Evolutionary conservation across 2,113 vertebrate genomes (phyloP).

Genomic region (Notothenia coriiceps): DNA sequence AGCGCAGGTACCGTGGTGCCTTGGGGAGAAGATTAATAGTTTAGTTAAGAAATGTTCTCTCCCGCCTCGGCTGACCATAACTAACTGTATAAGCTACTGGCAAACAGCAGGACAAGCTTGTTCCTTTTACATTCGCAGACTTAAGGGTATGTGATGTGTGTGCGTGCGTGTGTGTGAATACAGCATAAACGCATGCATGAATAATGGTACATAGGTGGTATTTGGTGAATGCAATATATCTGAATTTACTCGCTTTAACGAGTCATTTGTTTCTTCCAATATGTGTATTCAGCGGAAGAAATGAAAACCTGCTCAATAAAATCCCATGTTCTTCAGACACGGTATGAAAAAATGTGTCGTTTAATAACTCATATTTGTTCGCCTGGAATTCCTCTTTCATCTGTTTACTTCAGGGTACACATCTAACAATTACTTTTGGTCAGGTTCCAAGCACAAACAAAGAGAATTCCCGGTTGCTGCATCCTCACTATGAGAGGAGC

Average conservation of each 20-base stretch:
- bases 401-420: slow-evolving; percentile 53
- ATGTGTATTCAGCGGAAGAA: slow-evolving; percentile 6
- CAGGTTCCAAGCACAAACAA: slow-evolving; percentile 43
- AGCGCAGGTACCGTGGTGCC: slow-evolving; percentile 96
- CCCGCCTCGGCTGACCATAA: slow-evolving; percentile 22
- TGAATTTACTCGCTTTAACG: not conserved
- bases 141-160: not conserved
- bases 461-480: slow-evolving; percentile 30
- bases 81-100: slow-evolving; percentile 22
- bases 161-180: not conserved
- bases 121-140: not conserved
- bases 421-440: slow-evolving; percentile 61
- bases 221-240: not conserved
- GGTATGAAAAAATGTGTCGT: not conserved
- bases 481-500: slow-evolving; percentile 23
- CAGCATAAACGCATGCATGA: not conserved
- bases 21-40: slow-evolving; percentile 70
- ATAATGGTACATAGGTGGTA: not conserved
- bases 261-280: slow-evolving; percentile 9
- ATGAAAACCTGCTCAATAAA: not conserved
- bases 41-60: slow-evolving; percentile 53
- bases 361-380: slow-evolving; percentile 30
- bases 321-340: not conserved
- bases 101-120: slow-evolving; percentile 20
- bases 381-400: slow-evolving; percentile 53